These are phyloP conservation scores for Oeneis ivallda DNA, from an alignment of 2,888 invertebrate genomes.

Conservation along the genomic window DNA sequence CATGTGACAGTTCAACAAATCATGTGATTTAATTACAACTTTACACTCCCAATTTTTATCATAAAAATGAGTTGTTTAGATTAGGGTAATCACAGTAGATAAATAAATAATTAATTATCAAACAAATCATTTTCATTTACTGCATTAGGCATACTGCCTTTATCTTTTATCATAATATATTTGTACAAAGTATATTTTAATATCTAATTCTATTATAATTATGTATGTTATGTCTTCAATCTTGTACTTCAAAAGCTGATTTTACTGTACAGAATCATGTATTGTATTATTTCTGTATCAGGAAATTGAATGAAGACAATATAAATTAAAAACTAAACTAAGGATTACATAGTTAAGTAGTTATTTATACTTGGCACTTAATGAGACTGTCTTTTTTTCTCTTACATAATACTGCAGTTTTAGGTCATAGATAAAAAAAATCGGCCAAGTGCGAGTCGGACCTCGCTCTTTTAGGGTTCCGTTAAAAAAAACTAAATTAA, in stretches of 20 bases:
- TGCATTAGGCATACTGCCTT: neutral
- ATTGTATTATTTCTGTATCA: slow-evolving; percentile 8
- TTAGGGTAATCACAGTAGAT: neutral
- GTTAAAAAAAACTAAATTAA: no score
- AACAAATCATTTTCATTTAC: neutral
- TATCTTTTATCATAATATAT: no score
- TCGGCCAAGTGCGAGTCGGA: no score
- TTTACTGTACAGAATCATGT: neutral
- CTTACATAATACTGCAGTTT: neutral
- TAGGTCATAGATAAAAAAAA: neutral
- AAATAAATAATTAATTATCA: neutral
- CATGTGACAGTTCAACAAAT: slow-evolving; percentile 21
- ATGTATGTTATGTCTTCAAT: neutral
- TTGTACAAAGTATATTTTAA: no score
- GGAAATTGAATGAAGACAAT: slow-evolving; percentile 14
- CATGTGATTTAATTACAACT: slow-evolving; percentile 37
- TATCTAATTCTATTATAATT: no score
- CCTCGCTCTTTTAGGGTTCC: no score
- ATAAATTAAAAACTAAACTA: neutral
- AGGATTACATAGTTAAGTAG: neutral
- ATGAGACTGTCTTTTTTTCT: neutral
- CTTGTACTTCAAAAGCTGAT: slow-evolving; percentile 2
- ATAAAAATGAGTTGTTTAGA: neutral
- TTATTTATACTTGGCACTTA: neutral
- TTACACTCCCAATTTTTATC: slow-evolving; percentile 40